Evolutionary conservation across 2,113 vertebrate genomes (phyloP).

Genomic region (Alexandromys fortis): DNA sequence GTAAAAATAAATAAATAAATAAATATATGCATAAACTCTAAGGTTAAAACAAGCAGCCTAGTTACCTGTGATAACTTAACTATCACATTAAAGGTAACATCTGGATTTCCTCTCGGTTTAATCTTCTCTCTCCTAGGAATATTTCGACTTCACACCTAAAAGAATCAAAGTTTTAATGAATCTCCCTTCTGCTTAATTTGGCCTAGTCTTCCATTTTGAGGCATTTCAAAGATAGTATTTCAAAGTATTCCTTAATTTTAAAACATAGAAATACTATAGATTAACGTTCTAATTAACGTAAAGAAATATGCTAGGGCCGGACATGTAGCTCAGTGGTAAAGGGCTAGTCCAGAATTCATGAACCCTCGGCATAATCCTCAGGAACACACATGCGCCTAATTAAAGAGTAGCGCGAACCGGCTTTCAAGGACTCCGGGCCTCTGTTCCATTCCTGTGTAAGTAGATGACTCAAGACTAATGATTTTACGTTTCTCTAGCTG

Average conservation of each 20-base stretch:
- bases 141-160: not conserved
- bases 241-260: not conserved
- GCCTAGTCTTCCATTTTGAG: not conserved
- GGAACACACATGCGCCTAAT: not conserved
- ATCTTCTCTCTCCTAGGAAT: not conserved
- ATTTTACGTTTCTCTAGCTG: not conserved
- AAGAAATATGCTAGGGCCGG: not conserved
- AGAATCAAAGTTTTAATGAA: not conserved
- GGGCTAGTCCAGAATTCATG: too few relatives aligned
- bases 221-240: not conserved
- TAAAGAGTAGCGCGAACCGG: not conserved
- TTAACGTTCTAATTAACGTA: not conserved
- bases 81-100: not conserved
- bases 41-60: not conserved
- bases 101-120: conserved; percentile 17
- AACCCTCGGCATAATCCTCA: not conserved
- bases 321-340: not conserved
- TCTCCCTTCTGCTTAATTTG: not conserved
- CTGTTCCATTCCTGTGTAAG: not conserved
- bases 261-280: not conserved
- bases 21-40: not conserved
- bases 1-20: not conserved
- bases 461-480: not conserved
- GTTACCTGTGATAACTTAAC: not conserved
- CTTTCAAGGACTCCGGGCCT: not conserved